Percentiles rank a stretch among this genome's conserved stretches.
Evolutionary conservation across 1,140 invertebrate genomes (phyloP).

Genomic region (Sitophilus oryzae): DNA sequence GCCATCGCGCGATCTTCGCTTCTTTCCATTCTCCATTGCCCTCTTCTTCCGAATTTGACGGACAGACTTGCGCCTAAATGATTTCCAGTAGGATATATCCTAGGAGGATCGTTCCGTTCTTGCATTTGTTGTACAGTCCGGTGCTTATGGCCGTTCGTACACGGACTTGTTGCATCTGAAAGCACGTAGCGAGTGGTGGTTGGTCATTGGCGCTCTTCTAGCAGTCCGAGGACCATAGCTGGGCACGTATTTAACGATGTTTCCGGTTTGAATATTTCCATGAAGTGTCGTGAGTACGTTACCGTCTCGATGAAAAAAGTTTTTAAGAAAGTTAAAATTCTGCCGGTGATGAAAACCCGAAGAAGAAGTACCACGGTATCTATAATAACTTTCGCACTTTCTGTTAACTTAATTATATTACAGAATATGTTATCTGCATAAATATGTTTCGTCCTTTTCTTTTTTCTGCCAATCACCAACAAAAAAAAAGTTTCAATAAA

Average conservation of each 20-base stretch:
- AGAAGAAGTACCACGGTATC: neutral
- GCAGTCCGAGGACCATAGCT: too few species aligned
- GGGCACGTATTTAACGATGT: neutral
- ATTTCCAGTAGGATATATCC: neutral
- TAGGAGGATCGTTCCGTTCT: neutral
- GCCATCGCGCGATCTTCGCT: too few species aligned
- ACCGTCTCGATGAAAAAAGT: neutral
- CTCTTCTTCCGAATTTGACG: neutral
- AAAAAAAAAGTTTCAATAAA: too few species aligned
- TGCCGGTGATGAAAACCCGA: neutral
- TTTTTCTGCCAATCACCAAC: too few species aligned
- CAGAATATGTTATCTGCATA: too few species aligned
- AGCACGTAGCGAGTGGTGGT: neutral
- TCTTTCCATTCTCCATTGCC: neutral
- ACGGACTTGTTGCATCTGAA: neutral
- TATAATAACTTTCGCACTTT: too few species aligned
- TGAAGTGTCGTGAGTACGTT: neutral
- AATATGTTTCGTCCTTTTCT: too few species aligned
- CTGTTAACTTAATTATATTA: too few species aligned
- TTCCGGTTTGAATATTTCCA: neutral
- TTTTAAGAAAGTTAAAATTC: neutral
- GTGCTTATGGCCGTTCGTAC: neutral
- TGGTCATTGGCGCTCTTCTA: too few species aligned
- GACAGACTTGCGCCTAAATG: neutral
- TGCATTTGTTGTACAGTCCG: neutral